Percentiles rank a stretch among this genome's conserved stretches.
Conservation (phyloP, 2,113 vertebrate genomes). For the Cebus imitator region DNA sequence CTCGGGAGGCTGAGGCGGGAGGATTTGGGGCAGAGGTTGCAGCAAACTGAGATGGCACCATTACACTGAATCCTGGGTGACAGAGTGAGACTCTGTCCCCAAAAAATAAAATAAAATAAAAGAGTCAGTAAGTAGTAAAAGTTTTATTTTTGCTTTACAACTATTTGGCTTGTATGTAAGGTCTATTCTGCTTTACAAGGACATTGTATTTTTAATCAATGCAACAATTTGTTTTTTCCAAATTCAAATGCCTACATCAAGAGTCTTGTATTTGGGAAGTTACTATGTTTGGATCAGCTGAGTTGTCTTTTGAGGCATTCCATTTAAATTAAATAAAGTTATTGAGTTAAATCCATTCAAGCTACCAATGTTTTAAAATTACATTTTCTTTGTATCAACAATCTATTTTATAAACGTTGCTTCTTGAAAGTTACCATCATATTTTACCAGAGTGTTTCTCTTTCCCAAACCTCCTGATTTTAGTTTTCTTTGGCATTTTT, state of each 20-base stretch:
- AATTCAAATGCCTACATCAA: neutral
- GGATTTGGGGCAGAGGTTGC: too few relatives aligned
- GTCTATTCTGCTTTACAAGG: neutral
- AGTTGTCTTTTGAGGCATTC: conserved; percentile 27
- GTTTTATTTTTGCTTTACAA: neutral
- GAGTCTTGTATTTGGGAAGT: neutral
- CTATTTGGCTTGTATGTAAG: neutral
- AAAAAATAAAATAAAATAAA: too few relatives aligned
- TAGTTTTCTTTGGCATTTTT: conserved; percentile 26
- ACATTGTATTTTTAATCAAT: neutral
- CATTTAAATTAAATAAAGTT: conserved; percentile 22
- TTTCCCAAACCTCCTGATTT: neutral
- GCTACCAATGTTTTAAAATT: neutral
- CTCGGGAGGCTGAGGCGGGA: too few relatives aligned
- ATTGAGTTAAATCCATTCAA: neutral
- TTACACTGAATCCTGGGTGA: too few relatives aligned
- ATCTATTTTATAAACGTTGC: conserved; percentile 5
- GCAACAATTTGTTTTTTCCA: neutral
- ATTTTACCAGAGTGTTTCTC: neutral
- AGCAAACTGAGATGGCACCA: too few relatives aligned
- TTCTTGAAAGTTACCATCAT: neutral
- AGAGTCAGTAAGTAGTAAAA: neutral
- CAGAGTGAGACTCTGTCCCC: too few relatives aligned
- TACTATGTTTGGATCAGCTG: neutral
- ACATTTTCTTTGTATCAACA: conserved; percentile 8